Conservation (phyloP, 2,113 vertebrate genomes). For the Motacilla tschutschensis region DNA sequence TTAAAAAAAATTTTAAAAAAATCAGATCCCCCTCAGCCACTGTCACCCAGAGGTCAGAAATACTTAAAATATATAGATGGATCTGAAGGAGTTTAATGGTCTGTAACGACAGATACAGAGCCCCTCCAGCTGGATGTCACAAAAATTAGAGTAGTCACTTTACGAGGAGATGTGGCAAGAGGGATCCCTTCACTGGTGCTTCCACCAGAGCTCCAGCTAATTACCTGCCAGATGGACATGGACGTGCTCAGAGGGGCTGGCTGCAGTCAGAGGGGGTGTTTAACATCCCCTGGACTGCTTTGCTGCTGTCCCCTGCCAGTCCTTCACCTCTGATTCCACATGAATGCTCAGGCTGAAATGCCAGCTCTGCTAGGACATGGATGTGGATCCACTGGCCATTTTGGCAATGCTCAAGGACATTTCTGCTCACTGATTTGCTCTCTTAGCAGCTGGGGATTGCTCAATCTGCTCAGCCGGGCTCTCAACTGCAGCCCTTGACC, state of each 20-base stretch:
- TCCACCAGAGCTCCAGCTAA: not conserved
- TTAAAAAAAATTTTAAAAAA: not conserved
- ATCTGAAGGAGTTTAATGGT: conserved; percentile 45
- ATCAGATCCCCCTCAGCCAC: not conserved
- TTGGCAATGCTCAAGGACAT: not conserved
- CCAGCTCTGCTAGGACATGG: fast-evolving
- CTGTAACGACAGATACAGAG: conserved; percentile 14
- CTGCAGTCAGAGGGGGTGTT: not conserved
- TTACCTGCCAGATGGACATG: not conserved
- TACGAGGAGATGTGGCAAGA: conserved; percentile 14
- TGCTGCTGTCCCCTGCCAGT: not conserved
- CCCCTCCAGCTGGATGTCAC: conserved; percentile 33
- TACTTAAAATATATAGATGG: not conserved
- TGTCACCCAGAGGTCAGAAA: conserved; percentile 8
- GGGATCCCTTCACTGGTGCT: not conserved
- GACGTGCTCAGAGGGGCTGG: not conserved
- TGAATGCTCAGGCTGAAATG: not conserved
- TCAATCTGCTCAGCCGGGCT: not conserved
- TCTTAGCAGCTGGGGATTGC: not conserved
- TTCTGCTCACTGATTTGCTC: not conserved
- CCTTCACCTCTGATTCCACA: not conserved
- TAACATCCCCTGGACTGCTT: not conserved
- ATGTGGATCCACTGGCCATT: not conserved
- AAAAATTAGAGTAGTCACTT: conserved; percentile 9
- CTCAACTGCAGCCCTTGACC: not conserved